Conservation (phyloP, 2,797 vertebrate species). For the Danio jaintianensis region DNA sequence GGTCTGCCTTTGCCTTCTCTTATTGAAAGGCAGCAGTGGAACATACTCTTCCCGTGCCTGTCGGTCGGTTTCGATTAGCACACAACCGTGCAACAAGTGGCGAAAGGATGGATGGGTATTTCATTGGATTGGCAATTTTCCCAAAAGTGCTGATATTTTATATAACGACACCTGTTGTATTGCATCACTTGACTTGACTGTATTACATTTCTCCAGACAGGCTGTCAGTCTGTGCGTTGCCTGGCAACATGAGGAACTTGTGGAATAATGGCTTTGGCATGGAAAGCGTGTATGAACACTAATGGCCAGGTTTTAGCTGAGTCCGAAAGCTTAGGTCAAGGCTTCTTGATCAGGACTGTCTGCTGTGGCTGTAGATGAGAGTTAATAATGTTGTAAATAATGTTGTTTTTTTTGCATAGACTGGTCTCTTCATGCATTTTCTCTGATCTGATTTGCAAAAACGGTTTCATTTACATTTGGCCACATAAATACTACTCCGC, state of each 20-base stretch:
- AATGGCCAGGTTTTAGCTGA: too few relatives aligned
- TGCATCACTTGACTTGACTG: background rate
- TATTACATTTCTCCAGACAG: background rate
- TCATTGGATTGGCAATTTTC: background rate
- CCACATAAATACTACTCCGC: too few relatives aligned
- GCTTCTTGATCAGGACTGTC: too few relatives aligned
- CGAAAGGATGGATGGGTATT: background rate
- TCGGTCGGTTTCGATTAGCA: background rate
- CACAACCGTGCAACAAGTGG: background rate
- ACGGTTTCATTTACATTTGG: too few relatives aligned
- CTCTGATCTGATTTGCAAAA: too few relatives aligned
- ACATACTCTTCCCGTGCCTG: background rate
- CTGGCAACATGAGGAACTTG: background rate
- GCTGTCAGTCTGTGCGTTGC: background rate
- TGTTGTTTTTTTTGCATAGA: too few relatives aligned
- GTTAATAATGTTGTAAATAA: too few relatives aligned
- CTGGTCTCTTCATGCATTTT: too few relatives aligned
- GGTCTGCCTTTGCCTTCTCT: slow-evolving; percentile 7
- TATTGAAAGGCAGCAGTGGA: background rate
- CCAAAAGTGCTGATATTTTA: background rate
- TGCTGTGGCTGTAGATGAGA: background rate
- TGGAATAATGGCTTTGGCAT: background rate
- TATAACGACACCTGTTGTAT: background rate
- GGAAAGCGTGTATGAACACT: background rate
- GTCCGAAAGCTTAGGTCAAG: too few relatives aligned